These are phyloP conservation scores for Chrysocyon brachyurus DNA, from an alignment of 2,797 vertebrate genomes.

Conservation along the genomic window DNA sequence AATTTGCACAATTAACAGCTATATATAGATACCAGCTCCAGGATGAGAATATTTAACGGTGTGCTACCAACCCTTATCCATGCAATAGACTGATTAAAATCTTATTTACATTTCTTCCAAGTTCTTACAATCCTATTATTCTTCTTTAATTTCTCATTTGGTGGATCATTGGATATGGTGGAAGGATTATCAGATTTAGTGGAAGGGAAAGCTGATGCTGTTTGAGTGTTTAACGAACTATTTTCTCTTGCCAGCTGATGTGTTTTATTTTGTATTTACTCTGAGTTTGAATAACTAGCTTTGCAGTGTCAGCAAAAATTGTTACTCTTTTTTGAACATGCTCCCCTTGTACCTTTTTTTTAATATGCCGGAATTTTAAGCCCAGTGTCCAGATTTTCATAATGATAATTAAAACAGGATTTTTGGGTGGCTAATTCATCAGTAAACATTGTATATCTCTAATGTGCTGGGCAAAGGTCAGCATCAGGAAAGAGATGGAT, in stretches of 20 bases:
- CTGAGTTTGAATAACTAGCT: constrained; percentile 65
- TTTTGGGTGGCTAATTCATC: not conserved
- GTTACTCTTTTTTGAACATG: not conserved
- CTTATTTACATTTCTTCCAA: constrained; percentile 84
- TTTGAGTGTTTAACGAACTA: constrained; percentile 44
- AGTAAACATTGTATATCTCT: not conserved
- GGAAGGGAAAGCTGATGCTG: constrained; percentile 77
- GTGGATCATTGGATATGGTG: constrained; percentile 52
- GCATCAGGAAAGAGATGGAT: not conserved
- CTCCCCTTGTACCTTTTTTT: not conserved
- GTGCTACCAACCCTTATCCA: constrained; percentile 77
- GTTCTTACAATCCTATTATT: constrained; percentile 66
- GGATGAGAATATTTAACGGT: constrained; percentile 83
- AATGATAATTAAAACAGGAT: not conserved
- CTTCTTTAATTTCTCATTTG: constrained; percentile 73
- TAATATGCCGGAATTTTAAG: not conserved
- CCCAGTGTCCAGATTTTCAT: not conserved
- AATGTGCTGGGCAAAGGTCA: not conserved
- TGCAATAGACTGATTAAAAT: constrained; percentile 84
- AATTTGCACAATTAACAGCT: constrained; percentile 87
- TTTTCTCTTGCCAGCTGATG: constrained; percentile 62
- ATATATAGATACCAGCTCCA: constrained; percentile 84
- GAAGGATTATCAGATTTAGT: constrained; percentile 58
- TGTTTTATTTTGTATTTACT: constrained; percentile 61
- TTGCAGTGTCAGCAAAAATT: constrained; percentile 38